Evolutionary conservation across 2,888 invertebrate species (phyloP).

Genomic region (Cheilosia scutellata): DNA sequence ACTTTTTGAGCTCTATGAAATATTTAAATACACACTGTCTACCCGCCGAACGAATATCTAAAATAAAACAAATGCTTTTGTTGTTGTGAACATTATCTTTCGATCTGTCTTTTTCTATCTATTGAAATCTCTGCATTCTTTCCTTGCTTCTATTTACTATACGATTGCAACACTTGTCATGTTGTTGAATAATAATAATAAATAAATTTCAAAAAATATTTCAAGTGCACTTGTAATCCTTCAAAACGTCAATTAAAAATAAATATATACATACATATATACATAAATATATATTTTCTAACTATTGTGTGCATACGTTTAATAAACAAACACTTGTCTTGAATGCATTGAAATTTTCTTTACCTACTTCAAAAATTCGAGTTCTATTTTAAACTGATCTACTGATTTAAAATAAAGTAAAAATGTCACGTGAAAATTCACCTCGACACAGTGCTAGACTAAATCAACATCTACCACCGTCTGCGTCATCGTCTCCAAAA

Average conservation of each 20-base stretch:
- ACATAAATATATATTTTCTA: not conserved
- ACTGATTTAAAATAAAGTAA: slow-evolving; percentile 55
- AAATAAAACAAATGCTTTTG: slow-evolving; percentile 48
- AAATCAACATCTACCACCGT: slow-evolving; percentile 57
- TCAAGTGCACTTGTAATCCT: slow-evolving; percentile 60
- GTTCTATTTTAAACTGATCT: not conserved
- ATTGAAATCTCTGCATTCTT: not conserved
- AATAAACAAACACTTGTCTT: slow-evolving; percentile 61
- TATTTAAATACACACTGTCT: slow-evolving; percentile 17
- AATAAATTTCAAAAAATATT: slow-evolving; percentile 26
- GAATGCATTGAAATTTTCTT: slow-evolving; percentile 66
- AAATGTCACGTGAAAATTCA: slow-evolving; percentile 84
- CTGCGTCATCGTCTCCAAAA: slow-evolving; percentile 75
- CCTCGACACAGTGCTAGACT: slow-evolving; percentile 81
- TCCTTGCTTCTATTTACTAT: slow-evolving; percentile 6
- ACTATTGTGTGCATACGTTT: slow-evolving; percentile 20
- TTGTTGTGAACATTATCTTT: slow-evolving; percentile 57
- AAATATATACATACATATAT: not conserved
- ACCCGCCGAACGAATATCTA: slow-evolving; percentile 1
- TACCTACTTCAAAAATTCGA: slow-evolving; percentile 25
- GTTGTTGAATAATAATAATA: slow-evolving; percentile 44
- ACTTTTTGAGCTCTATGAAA: slow-evolving; percentile 52
- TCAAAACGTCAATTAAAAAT: slow-evolving; percentile 32
- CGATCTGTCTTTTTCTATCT: slow-evolving; percentile 19
- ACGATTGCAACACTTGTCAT: slow-evolving; percentile 55